Base-by-base conservation (phyloP, 2,797 vertebrate species). In the Lutjanus campechanus region DNA sequence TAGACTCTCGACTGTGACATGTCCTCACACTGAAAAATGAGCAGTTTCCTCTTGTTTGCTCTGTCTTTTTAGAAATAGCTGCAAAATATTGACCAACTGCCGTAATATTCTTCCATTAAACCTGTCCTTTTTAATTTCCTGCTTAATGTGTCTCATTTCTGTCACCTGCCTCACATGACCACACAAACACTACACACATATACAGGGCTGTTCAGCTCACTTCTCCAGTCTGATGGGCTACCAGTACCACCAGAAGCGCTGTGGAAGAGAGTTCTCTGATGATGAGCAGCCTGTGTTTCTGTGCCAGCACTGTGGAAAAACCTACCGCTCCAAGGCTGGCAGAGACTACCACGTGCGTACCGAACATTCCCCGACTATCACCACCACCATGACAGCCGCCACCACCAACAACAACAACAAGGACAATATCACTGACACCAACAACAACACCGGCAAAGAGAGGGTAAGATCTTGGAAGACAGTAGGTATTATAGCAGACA, bases 141-240 rank as follows among this genome's bases (percentile, higher is more conserved):
- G 70, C 80, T 82, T 85, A 81, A 89, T 81, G 64, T 82, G 80
- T 91, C 87, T 89, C 58, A 73, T 86, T 86, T 85, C 74, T 91
- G 69, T 88, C 75, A 82, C 60, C 71, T 76, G 59, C 66, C 65
- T 71, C 73, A 84, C 66, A 69, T 58, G 46, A 79, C 58, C 79
- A 76, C 79, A 83, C 75, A 85, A 78, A 79, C 76, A 20, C 73
- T 50, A 70, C 65, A 77, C 51, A 36, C 56, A 3, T 0, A 8
- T 46, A 68, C 79, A 99, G 97, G 97, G 97, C 53, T 99, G 98
- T 9, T 89, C 96, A 81, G 97, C 97, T 17, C 96, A 98, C 82
- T 99, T 99, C 94, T 96, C 97, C 92, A 99, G 97, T 89, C 96
- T 99, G 81, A 98, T 98, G 97, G 97, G 98, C 69, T 99, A 98